A percentile compares a stretch with the other conserved stretches of the same genome.
Evolutionary conservation across 2,113 vertebrate species (phyloP).

Genomic region (Nycticryphes semicollaris): DNA sequence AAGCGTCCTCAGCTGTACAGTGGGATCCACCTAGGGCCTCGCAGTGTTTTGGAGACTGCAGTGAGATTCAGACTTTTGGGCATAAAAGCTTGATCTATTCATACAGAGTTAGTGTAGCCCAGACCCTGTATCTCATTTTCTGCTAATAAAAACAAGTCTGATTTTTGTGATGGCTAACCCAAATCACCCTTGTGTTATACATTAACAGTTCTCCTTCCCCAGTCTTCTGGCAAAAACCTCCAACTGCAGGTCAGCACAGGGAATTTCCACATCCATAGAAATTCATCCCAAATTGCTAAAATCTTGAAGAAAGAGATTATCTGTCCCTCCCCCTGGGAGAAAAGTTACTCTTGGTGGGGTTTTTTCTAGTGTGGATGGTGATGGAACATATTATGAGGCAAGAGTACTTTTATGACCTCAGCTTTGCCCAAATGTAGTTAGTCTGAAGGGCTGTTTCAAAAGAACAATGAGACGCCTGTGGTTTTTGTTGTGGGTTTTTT

Average conservation of each 20-base stretch:
- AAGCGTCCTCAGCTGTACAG: fast-evolving
- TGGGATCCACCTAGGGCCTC: background rate
- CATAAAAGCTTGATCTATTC: background rate
- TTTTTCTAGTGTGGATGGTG: background rate
- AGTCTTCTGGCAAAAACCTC: background rate
- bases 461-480: background rate
- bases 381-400: background rate
- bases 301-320: background rate
- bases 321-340: background rate
- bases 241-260: background rate
- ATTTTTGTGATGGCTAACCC: background rate
- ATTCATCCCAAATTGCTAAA: background rate
- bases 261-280: background rate
- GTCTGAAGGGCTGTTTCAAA: background rate
- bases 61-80: background rate
- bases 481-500: background rate
- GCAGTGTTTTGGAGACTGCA: background rate
- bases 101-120: background rate
- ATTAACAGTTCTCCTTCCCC: background rate
- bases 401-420: background rate
- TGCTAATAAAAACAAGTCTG: background rate
- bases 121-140: background rate
- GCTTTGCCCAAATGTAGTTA: background rate
- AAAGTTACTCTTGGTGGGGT: background rate
- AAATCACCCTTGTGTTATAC: background rate